Base-by-base conservation (phyloP, 2,113 vertebrate species). In the Malurus elegans region DNA sequence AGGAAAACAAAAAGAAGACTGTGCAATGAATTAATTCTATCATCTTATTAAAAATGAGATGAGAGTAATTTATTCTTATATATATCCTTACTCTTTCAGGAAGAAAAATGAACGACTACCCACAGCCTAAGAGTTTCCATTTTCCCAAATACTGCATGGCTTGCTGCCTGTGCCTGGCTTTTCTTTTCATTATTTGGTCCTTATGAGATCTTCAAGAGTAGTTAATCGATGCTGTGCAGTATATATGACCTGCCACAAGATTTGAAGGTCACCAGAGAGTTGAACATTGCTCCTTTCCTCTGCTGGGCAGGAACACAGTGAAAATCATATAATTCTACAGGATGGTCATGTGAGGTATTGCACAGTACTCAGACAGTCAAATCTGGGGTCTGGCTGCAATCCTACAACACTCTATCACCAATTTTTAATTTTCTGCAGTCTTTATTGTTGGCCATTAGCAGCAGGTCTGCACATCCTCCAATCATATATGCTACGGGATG, bases 151-250 rank as follows among this genome's bases (percentile, higher is more conserved):
- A 26, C 9, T 32, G 0, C 50, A 10, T 10, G 67, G 3, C 21
- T 83, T 81, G 10, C 40, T 66, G 11, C 14, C 15, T 62, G 2
- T 40, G 8, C 53, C 36, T 87, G 40, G 7, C 6, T 88, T 95
- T 86, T 90, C 54, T 79, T 92, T 81, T 84, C 44, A 28, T 83
- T 86, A 66, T 20, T 66, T 36, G 3, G 4, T 29, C 26, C 72
- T 74, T 92, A 64, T 18, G 51, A 88, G 86, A 36, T 10, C 17
- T 91, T 85, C 31, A 84, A 78, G 28, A 50, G 34, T 10, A 56
- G 28, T 79, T 89, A 86, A 88, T 89, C 44, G 86, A 60, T 53
- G 14, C 24, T 62, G n/a, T 86, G 48, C 42, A 92, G 67, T 69
- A 90, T 86, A 66, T 60, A 88, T 82, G 56, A 85, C 56, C 50